Evolutionary conservation across 2,888 invertebrate species (phyloP), one percentile per base, ranked within the genome.

Genomic region (Ornithoptera priamus): DNA sequence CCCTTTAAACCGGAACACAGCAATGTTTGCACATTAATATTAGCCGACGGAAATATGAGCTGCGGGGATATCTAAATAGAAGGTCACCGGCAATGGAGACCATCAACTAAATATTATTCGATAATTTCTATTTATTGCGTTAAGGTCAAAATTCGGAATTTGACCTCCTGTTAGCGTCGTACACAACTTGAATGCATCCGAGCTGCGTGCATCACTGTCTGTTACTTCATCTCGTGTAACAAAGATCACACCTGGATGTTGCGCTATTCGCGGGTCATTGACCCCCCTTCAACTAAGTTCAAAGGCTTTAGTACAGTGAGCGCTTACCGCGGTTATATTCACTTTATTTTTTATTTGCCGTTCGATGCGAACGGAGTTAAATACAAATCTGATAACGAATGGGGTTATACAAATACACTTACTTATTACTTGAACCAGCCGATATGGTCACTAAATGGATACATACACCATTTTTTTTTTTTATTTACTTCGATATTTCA

Each of bases 251-350:
- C 76, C 73, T 75, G 76, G 76, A 73, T 75, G 73, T 66, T 73
- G 75, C 74, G 75, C 77, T 75, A 77, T 75, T 74, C 72, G 65
- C 68, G 74, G 79, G 78, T 75, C 76, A 75, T 72, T 62, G 76
- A 68, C 78, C 77, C 71, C 72, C 71, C 72, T 71, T 71, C 75
- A 75, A 77, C 75, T 75, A 76, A 75, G 77, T 77, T 80, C 78
- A 79, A 77, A 80, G 76, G 73, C 72, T 76, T 72, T 39, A 39
- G 64, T 71, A 57, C 68, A 42, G 60, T 71, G 71, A 60, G 42
- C 67, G 64, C 64, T 67, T 67, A 67, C 64, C 56, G 39, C 61
- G 42, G 36, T 18, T 42, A 70, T 72, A 72, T 67, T 65, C 68
- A 57, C 65, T 67, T 69, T n/a, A n/a, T n/a, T 69, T 72, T 69